Evolutionary conservation across 2,113 vertebrate species (phyloP).

Genomic region (Melanerpes formicivorus): DNA sequence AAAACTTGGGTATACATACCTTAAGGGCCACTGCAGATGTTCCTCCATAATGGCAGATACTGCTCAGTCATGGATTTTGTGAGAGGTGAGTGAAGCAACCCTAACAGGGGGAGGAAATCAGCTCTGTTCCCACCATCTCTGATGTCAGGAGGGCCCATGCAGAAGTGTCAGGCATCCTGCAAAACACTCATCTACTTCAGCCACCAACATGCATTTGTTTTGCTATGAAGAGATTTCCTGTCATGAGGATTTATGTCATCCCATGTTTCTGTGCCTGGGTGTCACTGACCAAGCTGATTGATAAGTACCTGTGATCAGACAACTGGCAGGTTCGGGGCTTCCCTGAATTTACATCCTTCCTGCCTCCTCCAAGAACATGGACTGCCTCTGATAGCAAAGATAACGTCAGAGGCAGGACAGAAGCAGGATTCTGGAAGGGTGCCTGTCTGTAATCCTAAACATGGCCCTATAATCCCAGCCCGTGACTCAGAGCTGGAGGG

Average conservation of each 20-base stretch:
- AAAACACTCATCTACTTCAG: not conserved
- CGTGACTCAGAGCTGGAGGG: not conserved
- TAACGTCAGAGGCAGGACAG: not conserved
- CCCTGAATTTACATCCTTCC: not conserved
- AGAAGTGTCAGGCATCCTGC: not conserved
- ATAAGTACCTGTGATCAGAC: not conserved
- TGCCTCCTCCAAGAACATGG: rapidly evolving
- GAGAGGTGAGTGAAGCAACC: not conserved
- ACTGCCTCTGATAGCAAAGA: not conserved
- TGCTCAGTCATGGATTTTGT: not conserved
- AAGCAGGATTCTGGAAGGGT: not conserved
- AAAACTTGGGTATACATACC: not conserved
- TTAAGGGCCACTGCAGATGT: not conserved
- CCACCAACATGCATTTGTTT: not conserved
- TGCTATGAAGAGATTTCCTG: not conserved
- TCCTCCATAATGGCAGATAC: not conserved
- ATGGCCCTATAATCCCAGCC: not conserved
- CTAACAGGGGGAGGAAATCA: not conserved
- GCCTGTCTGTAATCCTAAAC: constrained; percentile 6
- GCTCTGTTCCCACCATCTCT: not conserved
- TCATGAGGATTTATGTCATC: rapidly evolving
- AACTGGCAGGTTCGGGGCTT: not conserved
- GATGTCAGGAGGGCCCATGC: not conserved
- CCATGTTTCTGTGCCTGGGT: not conserved
- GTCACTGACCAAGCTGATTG: not conserved